A percentile compares a stretch with the other conserved stretches of the same genome.
phyloP scores from a whole-genome alignment of 2,113 vertebrate genomes.

The Pandion haliaetus region DNA sequence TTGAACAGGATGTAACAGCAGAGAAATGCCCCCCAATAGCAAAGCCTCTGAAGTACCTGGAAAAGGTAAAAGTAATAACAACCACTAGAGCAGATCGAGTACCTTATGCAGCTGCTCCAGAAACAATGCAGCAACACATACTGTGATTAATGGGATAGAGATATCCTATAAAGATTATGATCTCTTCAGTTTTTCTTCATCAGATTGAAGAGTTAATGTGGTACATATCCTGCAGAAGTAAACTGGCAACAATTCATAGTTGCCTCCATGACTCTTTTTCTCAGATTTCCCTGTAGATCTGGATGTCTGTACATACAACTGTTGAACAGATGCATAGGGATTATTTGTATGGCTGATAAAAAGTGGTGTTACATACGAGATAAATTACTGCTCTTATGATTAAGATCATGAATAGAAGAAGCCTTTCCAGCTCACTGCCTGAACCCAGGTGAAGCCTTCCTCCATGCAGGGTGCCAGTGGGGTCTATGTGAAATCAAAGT shows the following conservation, averaged over 20 bases:
- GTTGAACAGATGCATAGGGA: neutral
- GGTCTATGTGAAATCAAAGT: neutral
- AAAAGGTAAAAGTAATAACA: neutral
- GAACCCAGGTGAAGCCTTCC: neutral
- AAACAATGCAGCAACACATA: neutral
- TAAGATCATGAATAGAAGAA: neutral
- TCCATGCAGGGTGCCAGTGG: neutral
- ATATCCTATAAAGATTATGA: neutral
- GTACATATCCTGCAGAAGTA: neutral
- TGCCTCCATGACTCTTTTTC: neutral
- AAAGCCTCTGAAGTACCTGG: neutral
- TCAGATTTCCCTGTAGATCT: neutral
- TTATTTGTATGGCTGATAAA: neutral
- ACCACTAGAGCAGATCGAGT: neutral
- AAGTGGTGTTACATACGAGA: neutral
- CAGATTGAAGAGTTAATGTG: neutral
- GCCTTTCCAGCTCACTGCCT: neutral
- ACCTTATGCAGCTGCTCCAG: neutral
- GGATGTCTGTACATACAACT: neutral
- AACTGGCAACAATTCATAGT: neutral
- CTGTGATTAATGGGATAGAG: neutral
- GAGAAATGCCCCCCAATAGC: neutral
- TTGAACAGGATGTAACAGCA: neutral
- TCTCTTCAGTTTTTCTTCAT: neutral
- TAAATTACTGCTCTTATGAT: neutral